These are phyloP conservation scores for Enteromius trimaculatus DNA, from an alignment of 2,797 vertebrate species.

Conservation along the genomic window DNA sequence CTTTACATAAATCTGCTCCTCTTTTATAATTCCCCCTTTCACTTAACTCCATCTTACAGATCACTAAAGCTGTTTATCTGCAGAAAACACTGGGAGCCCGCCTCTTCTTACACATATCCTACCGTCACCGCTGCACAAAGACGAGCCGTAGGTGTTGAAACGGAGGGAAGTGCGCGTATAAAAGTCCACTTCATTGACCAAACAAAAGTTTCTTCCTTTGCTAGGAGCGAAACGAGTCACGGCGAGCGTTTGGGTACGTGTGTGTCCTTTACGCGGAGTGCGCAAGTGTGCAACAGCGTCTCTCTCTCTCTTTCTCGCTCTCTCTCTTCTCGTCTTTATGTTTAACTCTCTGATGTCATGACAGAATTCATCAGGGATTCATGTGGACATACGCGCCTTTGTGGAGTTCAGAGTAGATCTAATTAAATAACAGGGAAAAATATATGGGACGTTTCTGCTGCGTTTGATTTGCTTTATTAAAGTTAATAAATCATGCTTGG, in stretches of 20 bases:
- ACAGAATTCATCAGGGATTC: slow-evolving; percentile 46
- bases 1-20: background rate
- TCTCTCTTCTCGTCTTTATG: slow-evolving; percentile 74
- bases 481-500: background rate
- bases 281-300: slow-evolving; percentile 66
- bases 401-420: background rate
- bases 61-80: slow-evolving; percentile 69
- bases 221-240: background rate
- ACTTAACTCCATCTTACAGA: slow-evolving; percentile 80
- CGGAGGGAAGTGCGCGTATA: slow-evolving; percentile 27
- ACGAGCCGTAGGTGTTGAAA: slow-evolving; percentile 57
- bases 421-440: background rate
- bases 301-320: slow-evolving; percentile 74
- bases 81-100: slow-evolving; percentile 73
- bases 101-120: slow-evolving; percentile 83
- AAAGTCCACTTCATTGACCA: slow-evolving; percentile 42
- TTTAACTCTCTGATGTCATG: slow-evolving; percentile 85
- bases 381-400: slow-evolving; percentile 5
- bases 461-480: background rate
- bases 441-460: background rate
- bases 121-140: slow-evolving; percentile 1
- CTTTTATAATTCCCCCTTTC: slow-evolving; percentile 6
- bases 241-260: slow-evolving; percentile 53
- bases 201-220: slow-evolving; percentile 44
- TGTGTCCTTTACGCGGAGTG: slow-evolving; percentile 66